A percentile compares a stretch with the other conserved stretches of the same genome.
These are phyloP conservation scores for Channa argus DNA, from an alignment of 2,113 vertebrate genomes.

Conservation along the genomic window DNA sequence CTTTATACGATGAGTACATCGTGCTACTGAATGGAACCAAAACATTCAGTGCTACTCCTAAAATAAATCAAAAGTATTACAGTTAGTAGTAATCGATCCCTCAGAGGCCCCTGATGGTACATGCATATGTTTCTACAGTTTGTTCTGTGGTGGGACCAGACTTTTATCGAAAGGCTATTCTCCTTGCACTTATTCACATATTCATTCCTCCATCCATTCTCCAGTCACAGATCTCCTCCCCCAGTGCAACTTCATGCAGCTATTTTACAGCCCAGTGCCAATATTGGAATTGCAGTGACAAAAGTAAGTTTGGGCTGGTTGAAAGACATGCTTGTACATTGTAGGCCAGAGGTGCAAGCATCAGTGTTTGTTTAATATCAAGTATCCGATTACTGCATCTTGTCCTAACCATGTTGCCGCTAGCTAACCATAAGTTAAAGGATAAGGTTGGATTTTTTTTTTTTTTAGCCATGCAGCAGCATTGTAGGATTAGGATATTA, in stretches of 20 bases:
- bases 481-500: too few relatives aligned
- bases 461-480: neutral
- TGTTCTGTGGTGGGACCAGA: slow-evolving; percentile 34
- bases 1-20: neutral
- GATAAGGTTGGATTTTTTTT: neutral
- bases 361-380: neutral
- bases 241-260: slow-evolving; percentile 2
- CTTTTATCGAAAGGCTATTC: slow-evolving; percentile 46
- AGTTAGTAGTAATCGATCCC: slow-evolving; percentile 1
- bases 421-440: neutral
- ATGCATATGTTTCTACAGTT: slow-evolving; percentile 13
- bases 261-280: neutral
- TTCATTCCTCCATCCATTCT: slow-evolving; percentile 21
- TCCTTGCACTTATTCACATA: slow-evolving; percentile 39
- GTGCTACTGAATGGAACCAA: slow-evolving; percentile 16
- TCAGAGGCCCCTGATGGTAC: slow-evolving; percentile 26
- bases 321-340: slow-evolving; percentile 6
- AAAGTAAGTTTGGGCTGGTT: neutral
- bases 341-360: neutral
- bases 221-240: slow-evolving; percentile 44
- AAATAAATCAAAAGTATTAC: neutral
- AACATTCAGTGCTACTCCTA: neutral
- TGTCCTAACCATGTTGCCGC: too few relatives aligned
- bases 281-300: neutral
- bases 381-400: too few relatives aligned